Evolutionary conservation across 2,113 vertebrate genomes (phyloP).

Genomic region (Campylomormyrus numenius): DNA sequence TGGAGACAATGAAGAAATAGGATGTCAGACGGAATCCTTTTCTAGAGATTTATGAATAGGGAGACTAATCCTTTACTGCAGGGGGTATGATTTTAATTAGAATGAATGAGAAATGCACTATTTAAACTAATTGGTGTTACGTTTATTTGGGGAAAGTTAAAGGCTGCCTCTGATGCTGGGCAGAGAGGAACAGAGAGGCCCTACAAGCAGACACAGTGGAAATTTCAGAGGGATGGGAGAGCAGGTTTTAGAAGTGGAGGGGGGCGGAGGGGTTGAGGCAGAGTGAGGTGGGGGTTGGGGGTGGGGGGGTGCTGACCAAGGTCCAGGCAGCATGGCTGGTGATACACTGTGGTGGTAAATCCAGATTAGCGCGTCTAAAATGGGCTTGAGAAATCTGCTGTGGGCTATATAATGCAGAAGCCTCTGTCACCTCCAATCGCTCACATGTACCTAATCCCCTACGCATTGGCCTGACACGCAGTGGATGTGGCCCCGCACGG

Average conservation of each 20-base stretch:
- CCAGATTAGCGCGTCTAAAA: constrained; percentile 68
- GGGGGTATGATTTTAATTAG: not conserved
- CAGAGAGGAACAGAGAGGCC: not conserved
- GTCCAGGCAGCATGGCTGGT: constrained; percentile 55
- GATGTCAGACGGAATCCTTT: not conserved
- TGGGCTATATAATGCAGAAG: constrained; percentile 60
- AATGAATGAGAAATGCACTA: not conserved
- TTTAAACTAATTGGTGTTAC: not conserved
- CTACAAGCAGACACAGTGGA: not conserved
- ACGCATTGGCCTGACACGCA: constrained; percentile 48
- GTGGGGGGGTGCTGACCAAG: not conserved
- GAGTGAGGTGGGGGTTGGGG: not conserved
- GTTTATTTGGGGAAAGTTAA: not conserved
- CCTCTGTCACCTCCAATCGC: constrained; percentile 68
- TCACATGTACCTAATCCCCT: constrained; percentile 62
- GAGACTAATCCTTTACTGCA: not conserved
- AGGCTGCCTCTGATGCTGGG: not conserved
- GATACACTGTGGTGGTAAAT: constrained; percentile 63
- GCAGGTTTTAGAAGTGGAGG: not conserved
- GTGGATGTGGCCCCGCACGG: constrained; percentile 27
- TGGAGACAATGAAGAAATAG: not conserved
- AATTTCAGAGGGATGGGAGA: not conserved
- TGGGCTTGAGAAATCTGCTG: constrained; percentile 59
- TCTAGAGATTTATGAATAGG: not conserved
- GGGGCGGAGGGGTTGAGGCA: not conserved